A percentile compares a stretch with the other conserved stretches of the same genome.
Conservation (phyloP, 2,113 vertebrate genomes). For the Bungarus multicinctus region DNA sequence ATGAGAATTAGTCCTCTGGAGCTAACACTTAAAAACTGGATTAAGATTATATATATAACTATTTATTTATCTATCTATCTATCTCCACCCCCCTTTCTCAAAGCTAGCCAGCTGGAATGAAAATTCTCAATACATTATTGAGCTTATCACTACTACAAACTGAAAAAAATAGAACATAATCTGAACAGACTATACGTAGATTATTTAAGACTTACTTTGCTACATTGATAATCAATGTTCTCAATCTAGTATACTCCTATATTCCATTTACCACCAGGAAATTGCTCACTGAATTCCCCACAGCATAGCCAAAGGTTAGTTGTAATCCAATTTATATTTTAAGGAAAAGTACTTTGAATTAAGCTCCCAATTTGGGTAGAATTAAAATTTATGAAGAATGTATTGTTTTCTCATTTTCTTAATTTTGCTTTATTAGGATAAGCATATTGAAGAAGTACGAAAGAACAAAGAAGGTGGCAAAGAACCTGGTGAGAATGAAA, state of each 20-base stretch:
- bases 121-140: background rate
- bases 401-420: background rate
- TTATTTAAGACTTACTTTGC: background rate
- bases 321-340: background rate
- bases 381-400: background rate
- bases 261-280: background rate
- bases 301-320: background rate
- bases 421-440: slow-evolving; percentile 77
- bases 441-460: slow-evolving; percentile 91
- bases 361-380: background rate
- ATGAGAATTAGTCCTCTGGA: background rate
- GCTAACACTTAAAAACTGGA: background rate
- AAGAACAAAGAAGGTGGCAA: slow-evolving; percentile 92
- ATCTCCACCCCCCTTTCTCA: no score
- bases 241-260: background rate
- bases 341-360: background rate
- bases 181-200: background rate
- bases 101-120: background rate
- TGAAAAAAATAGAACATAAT: background rate
- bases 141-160: background rate
- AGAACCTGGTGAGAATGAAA: slow-evolving; percentile 81
- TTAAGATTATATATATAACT: background rate
- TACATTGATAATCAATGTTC: background rate
- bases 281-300: background rate
- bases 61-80: no score